These are phyloP conservation scores for Euthynnus affinis DNA, from an alignment of 2,797 vertebrate species.

Conservation along the genomic window DNA sequence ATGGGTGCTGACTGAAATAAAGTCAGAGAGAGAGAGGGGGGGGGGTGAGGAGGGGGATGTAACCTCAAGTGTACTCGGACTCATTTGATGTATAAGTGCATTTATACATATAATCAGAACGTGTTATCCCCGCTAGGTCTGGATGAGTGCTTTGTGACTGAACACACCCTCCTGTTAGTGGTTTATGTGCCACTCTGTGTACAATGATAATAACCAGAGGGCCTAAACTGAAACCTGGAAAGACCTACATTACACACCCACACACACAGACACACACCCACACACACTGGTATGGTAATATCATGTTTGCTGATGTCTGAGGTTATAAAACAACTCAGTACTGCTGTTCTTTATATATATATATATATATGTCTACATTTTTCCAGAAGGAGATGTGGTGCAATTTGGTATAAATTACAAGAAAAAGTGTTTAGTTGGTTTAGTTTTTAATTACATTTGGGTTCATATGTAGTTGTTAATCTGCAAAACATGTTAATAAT, in stretches of 20 bases:
- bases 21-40: slow-evolving; percentile 10
- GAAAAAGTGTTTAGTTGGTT: too few species aligned
- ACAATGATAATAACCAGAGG: slow-evolving; percentile 51
- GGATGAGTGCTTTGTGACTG: slow-evolving; percentile 34
- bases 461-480: too few species aligned
- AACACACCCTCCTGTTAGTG: slow-evolving; percentile 37
- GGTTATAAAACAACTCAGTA: neutral
- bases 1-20: slow-evolving; percentile 26
- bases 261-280: neutral
- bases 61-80: slow-evolving; percentile 17
- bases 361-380: neutral
- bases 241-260: slow-evolving; percentile 4
- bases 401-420: too few species aligned
- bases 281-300: neutral
- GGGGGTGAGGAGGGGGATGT: too few species aligned
- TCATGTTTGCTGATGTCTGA: neutral
- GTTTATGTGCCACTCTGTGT: slow-evolving; percentile 35
- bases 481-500: too few species aligned
- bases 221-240: slow-evolving; percentile 51
- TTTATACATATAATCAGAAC: slow-evolving; percentile 12
- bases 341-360: neutral
- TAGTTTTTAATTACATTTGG: too few species aligned
- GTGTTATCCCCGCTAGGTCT: neutral
- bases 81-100: slow-evolving; percentile 8
- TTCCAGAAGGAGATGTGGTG: too few species aligned